These are phyloP conservation scores for Deilephila elpenor DNA, from an alignment of 2,888 invertebrate genomes.

Conservation along the genomic window DNA sequence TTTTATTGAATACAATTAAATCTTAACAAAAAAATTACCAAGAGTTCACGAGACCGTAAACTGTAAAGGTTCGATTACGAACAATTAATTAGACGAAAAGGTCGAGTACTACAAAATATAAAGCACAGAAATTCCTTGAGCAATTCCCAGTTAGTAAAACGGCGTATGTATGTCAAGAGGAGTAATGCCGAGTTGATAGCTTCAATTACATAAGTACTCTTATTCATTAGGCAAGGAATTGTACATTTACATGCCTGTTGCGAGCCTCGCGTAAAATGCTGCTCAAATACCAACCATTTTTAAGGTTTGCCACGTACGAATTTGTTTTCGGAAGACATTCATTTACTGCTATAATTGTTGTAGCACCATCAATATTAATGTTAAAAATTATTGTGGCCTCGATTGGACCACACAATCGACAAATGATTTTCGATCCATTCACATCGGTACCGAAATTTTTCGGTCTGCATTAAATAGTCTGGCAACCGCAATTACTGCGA, in stretches of 20 bases:
- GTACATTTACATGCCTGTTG: constrained; percentile 10
- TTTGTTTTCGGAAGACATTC: neutral
- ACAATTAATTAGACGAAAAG: neutral
- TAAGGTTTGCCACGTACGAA: neutral
- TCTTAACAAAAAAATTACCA: neutral
- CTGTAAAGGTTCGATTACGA: neutral
- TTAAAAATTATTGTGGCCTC: neutral
- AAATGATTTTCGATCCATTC: constrained; percentile 2
- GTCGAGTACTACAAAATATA: neutral
- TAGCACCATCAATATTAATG: neutral
- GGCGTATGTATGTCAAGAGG: constrained; percentile 22
- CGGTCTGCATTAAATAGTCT: neutral
- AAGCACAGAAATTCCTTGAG: constrained; percentile 7
- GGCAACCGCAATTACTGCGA: neutral
- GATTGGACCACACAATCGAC: neutral
- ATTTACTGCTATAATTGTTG: neutral
- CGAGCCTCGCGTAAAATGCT: constrained; percentile 1
- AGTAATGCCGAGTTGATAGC: constrained; percentile 19
- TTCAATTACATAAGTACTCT: constrained; percentile 27
- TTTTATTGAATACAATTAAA: too few relatives aligned
- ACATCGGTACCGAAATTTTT: neutral
- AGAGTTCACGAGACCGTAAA: neutral
- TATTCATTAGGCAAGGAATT: constrained; percentile 23
- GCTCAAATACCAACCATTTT: neutral
- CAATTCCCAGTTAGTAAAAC: constrained; percentile 26